Evolutionary conservation across 2,888 invertebrate genomes (phyloP), one percentile per base, ranked within the genome.

Genomic region (Drosophila prolongata): DNA sequence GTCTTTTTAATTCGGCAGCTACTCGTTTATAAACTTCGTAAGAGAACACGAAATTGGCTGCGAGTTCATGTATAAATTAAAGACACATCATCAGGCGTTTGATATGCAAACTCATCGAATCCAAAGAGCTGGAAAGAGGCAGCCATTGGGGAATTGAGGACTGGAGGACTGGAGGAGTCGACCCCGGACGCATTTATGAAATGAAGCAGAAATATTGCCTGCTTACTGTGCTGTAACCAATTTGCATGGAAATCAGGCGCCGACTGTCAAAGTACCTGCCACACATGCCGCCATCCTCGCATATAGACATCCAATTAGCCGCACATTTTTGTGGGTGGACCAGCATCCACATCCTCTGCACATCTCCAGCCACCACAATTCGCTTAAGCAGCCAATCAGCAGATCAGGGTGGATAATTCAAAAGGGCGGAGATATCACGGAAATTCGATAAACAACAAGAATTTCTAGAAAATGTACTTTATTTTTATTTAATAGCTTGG

Each of bases 191-290:
- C 56, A 66, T 86, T 86, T 83, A 82, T 80, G 83, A 82, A 82
- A 83, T 86, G 86, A 82, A 75, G 79, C 82, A 77, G 80, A 82
- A 83, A 82, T 80, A 82, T 82, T 86, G 83, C 75, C 82, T 80
- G 82, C 82, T 82, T 82, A 86, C 83, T 82, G 83, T 82, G 80
- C 80, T 82, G 82, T 83, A 86, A 82, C 86, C 83, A 82, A 82
- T 82, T 82, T 82, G 82, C 82, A 82, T 82, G 86, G 82, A 82
- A 82, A 82, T 82, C 80, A 82, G 75, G 69, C 70, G 74, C 64
- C 64, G 76, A 68, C 70, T 62, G 73, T 77, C 80, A 81, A 79
- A 79, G 73, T 66, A 55, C 75, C 72, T 58, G 74, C 53, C 66
- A 75, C 55, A 47, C 43, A 50, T 34, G 35, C 40, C 55, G 19